These are phyloP conservation scores for Luperina testacea DNA, from an alignment of 2,888 invertebrate genomes.

Conservation along the genomic window DNA sequence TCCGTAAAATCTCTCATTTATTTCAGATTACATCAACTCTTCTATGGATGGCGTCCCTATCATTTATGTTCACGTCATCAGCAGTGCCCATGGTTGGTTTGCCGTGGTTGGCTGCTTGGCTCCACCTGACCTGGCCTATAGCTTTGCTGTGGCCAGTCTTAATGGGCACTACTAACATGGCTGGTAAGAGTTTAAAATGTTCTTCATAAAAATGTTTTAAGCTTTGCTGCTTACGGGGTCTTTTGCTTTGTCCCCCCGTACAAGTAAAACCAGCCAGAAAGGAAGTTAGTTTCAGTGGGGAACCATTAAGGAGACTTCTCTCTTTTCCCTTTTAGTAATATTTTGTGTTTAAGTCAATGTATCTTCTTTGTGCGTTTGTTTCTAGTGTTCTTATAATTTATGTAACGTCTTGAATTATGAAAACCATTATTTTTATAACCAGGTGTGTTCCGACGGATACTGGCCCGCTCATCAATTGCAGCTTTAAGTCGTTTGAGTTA, in stretches of 20 bases:
- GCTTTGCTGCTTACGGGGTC: neutral
- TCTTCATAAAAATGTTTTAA: neutral
- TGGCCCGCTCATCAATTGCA: conserved; percentile 84
- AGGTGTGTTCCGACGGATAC: conserved; percentile 83
- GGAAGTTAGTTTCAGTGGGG: neutral
- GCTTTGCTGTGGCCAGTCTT: conserved; percentile 82
- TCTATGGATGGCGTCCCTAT: conserved; percentile 72
- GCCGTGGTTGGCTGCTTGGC: conserved; percentile 77
- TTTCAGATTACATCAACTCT: conserved; percentile 69
- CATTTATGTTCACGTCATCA: conserved; percentile 67
- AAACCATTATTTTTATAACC: conserved; percentile 31
- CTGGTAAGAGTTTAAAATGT: conserved; percentile 66
- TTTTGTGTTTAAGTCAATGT: neutral
- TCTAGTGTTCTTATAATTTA: neutral
- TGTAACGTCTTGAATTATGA: neutral
- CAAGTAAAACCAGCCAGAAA: neutral
- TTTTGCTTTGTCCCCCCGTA: neutral
- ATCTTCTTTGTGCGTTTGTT: neutral
- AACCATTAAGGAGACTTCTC: neutral
- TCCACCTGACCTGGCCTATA: conserved; percentile 79
- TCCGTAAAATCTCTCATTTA: neutral
- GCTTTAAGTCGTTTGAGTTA: conserved; percentile 90
- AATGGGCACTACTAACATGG: conserved; percentile 76
- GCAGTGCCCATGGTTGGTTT: conserved; percentile 68
- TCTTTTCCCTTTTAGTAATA: neutral